A percentile compares a stretch with the other conserved stretches of the same genome.
Evolutionary conservation across 1,140 invertebrate species (phyloP).

Genomic region (Charaxes varanes): DNA sequence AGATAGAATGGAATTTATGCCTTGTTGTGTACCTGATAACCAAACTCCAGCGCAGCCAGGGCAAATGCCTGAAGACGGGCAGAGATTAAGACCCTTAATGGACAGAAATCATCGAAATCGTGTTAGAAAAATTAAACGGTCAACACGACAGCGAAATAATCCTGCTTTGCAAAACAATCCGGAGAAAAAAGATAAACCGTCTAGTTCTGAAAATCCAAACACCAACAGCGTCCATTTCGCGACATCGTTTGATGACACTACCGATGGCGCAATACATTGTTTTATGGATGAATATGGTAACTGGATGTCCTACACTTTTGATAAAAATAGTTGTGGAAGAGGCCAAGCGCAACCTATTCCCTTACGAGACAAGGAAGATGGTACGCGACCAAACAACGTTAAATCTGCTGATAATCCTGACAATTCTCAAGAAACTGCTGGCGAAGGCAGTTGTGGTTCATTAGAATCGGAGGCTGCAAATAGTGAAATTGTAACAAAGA

Average conservation of each 20-base stretch:
- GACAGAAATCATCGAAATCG: slow-evolving; percentile 69
- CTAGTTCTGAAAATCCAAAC: slow-evolving; percentile 50
- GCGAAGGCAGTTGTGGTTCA: slow-evolving; percentile 64
- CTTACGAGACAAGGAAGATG: slow-evolving; percentile 60
- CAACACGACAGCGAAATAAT: slow-evolving; percentile 63
- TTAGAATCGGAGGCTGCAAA: slow-evolving; percentile 62
- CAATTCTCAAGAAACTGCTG: slow-evolving; percentile 58
- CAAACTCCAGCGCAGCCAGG: slow-evolving; percentile 30
- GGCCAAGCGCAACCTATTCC: slow-evolving; percentile 48
- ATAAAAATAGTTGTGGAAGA: slow-evolving; percentile 76
- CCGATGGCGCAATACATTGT: slow-evolving; percentile 90
- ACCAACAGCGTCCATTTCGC: slow-evolving; percentile 80
- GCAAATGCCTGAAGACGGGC: slow-evolving; percentile 43
- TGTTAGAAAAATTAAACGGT: slow-evolving; percentile 69
- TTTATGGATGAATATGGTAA: slow-evolving; percentile 83
- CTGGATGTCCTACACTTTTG: slow-evolving; percentile 90
- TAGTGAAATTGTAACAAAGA: slow-evolving; percentile 56
- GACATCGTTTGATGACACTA: slow-evolving; percentile 89
- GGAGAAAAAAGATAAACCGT: slow-evolving; percentile 50
- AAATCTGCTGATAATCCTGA: slow-evolving; percentile 55
- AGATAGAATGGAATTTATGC: slow-evolving; percentile 74
- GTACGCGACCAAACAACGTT: slow-evolving; percentile 52
- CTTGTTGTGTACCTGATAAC: slow-evolving; percentile 57
- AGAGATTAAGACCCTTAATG: slow-evolving; percentile 62
- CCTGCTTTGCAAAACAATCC: slow-evolving; percentile 36